Conservation (phyloP, 30 jellyfish, hydroid and myxozoan species). For the Catostylus mosaicus region DNA sequence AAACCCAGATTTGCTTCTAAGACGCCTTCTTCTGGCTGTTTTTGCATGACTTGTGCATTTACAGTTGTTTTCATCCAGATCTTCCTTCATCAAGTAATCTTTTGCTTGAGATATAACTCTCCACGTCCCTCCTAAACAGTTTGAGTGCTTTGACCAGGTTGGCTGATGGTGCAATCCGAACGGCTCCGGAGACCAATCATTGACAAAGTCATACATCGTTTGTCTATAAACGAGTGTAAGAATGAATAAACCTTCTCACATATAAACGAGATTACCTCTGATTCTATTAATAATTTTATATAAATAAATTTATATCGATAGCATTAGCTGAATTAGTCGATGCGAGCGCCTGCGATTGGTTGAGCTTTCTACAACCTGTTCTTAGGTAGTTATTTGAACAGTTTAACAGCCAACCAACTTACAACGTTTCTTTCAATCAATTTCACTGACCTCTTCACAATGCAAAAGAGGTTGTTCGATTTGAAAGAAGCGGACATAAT, state of each 20-base stretch:
- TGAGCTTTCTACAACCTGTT: background rate
- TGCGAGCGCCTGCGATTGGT: conserved; percentile 7
- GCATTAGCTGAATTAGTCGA: conserved; percentile 7
- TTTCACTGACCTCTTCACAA: conserved; percentile 17
- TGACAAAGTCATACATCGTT: conserved; percentile 85
- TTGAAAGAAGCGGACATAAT: conserved; percentile 60
- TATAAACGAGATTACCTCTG: conserved; percentile 38
- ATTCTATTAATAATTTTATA: conserved; percentile 46
- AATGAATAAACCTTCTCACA: conserved; percentile 31
- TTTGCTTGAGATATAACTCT: conserved; percentile 22
- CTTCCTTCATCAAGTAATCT: conserved; percentile 52
- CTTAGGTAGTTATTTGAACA: background rate
- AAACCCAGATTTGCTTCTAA: conserved; percentile 94
- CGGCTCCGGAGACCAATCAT: conserved; percentile 76
- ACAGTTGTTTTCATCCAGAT: conserved; percentile 49
- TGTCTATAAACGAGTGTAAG: conserved; percentile 42
- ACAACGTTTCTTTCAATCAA: background rate
- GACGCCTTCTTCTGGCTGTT: conserved; percentile 95
- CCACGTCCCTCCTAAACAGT: conserved; percentile 31
- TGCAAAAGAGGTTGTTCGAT: conserved; percentile 25
- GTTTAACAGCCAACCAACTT: background rate
- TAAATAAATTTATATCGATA: conserved; percentile 21
- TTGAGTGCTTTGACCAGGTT: conserved; percentile 34
- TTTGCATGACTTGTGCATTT: conserved; percentile 90
- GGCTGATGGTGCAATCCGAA: conserved; percentile 12